Percentiles rank a stretch among this genome's conserved stretches.
phyloP scores from a whole-genome alignment of 2,113 vertebrate genomes.

The Cathartes aura region DNA sequence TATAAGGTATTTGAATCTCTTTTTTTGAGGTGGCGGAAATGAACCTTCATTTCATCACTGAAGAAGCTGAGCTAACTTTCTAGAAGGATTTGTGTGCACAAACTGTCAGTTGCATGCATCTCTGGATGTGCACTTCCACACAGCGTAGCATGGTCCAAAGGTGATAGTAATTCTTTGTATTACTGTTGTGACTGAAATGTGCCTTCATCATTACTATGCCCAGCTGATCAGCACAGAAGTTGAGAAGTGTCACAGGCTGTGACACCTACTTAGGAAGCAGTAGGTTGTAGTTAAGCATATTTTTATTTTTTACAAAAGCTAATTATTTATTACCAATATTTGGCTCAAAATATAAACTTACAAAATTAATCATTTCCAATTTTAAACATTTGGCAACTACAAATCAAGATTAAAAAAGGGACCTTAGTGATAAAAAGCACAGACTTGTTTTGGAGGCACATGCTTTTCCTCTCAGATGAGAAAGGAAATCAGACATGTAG shows the following conservation, averaged over 20 bases:
- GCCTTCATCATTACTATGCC: not conserved
- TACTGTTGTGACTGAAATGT: not conserved
- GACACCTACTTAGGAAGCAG: not conserved
- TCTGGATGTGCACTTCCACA: not conserved
- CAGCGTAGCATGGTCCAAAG: not conserved
- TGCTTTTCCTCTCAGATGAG: not conserved
- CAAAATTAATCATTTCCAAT: not conserved
- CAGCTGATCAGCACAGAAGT: not conserved
- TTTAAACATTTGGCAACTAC: not conserved
- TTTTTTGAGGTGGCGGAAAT: not conserved
- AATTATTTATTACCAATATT: not conserved
- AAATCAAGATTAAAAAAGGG: not conserved
- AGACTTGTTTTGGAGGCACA: not conserved
- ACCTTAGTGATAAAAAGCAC: not conserved
- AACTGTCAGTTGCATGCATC: not conserved
- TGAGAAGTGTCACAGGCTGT: not conserved
- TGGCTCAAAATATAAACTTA: not conserved
- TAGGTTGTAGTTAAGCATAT: not conserved
- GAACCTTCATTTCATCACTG: not conserved
- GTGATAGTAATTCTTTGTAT: not conserved
- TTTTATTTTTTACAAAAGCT: not conserved
- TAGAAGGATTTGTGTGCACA: not conserved
- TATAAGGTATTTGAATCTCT: not conserved
- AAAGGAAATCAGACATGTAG: not conserved
- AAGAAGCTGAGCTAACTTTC: not conserved